phyloP scores from a whole-genome alignment of 1,140 invertebrate species.

The Goniozus legneri region DNA sequence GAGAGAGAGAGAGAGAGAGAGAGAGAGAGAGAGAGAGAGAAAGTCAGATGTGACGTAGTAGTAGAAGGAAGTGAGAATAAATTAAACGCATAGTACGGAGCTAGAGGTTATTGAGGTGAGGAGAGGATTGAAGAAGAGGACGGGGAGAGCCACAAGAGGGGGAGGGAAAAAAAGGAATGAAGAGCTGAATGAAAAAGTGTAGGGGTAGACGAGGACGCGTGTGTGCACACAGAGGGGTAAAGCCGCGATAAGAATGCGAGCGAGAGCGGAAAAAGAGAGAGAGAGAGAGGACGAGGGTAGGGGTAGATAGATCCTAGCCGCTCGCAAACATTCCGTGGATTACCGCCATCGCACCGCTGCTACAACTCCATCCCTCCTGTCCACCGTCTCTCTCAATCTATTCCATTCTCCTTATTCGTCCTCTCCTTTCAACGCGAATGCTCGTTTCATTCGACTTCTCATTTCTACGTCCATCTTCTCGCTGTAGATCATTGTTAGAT shows the following conservation, averaged over 20 bases:
- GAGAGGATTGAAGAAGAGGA: background rate
- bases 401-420: conserved; percentile 8
- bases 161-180: background rate
- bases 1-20: conserved; percentile 23
- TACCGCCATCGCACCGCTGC: conserved; percentile 40
- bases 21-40: conserved; percentile 10
- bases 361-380: conserved; percentile 34
- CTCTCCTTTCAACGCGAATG: background rate
- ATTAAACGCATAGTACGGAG: no score
- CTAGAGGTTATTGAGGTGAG: conserved; percentile 8
- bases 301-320: conserved; percentile 13
- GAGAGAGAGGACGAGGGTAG: conserved; percentile 19
- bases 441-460: conserved; percentile 9
- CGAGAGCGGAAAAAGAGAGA: conserved; percentile 3
- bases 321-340: conserved; percentile 37
- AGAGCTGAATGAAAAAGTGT: conserved; percentile 1
- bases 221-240: no score
- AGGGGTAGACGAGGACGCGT: background rate
- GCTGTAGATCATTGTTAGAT: no score
- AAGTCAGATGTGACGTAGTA: conserved; percentile 11
- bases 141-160: background rate
- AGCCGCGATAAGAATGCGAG: no score
- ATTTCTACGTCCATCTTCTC: no score
- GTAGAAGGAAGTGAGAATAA: conserved; percentile 5
- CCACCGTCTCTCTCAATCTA: conserved; percentile 12